A percentile compares a stretch with the other conserved stretches of the same genome.
Evolutionary conservation across 2,113 vertebrate genomes (phyloP).

Genomic region (Brachypteracias leptosomus): DNA sequence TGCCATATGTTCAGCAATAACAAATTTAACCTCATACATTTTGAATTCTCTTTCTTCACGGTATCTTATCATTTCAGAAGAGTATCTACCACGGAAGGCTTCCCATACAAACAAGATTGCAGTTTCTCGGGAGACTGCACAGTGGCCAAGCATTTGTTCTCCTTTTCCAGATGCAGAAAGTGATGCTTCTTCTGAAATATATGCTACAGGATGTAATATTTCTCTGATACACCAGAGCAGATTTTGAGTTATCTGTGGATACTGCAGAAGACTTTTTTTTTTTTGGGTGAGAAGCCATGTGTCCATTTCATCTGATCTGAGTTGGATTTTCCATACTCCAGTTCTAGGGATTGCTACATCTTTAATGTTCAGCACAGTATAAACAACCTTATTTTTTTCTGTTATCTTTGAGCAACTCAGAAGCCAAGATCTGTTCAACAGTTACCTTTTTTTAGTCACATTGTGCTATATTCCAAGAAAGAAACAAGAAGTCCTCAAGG

Average conservation of each 20-base stretch:
- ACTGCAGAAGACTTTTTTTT: not conserved
- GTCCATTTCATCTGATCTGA: not conserved
- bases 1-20: not conserved
- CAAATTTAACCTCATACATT: not conserved
- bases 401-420: not conserved
- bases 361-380: not conserved
- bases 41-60: not conserved
- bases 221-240: not conserved
- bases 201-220: not conserved
- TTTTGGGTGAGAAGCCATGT: rapidly evolving
- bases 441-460: not conserved
- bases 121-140: not conserved
- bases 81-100: not conserved
- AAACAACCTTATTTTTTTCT: not conserved
- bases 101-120: not conserved
- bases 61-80: not conserved
- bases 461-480: not conserved
- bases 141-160: not conserved
- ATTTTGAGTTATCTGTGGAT: not conserved
- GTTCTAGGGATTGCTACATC: not conserved
- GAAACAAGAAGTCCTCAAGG: not conserved
- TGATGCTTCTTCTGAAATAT: not conserved
- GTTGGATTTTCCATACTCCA: not conserved
- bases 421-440: not conserved
- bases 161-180: not conserved